Evolutionary conservation across 92 coral and sea anemone genomes (phyloP), one percentile per base, ranked within the genome.

Genomic region (Epizoanthus illoricatus): DNA sequence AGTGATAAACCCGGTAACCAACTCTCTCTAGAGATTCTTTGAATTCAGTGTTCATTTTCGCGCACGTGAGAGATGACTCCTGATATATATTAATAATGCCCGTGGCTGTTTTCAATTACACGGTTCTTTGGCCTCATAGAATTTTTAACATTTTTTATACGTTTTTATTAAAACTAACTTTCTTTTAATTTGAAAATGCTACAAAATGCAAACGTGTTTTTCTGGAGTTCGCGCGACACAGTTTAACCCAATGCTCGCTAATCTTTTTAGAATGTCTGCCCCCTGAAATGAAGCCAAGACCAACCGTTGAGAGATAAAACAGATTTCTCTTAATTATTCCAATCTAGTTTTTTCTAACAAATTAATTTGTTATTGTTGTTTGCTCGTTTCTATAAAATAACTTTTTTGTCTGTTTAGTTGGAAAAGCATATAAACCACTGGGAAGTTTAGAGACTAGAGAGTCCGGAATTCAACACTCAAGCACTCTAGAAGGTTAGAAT

Each of bases 21-120:
- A 20, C 21, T 18, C 11, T 16, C 39, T 41, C 60, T 19, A 18
- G 60, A 78, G 41, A 41, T 78, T 63, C 42, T 43, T 62, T 78
- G 59, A 40, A 52, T 52, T 52, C 56, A 52, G 11, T 52, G 16
- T 52, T 2, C 56, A 52, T 52, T 52, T 18, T 15, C 39, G 43
- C 71, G 82, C 82, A 78, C 82, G 82, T 45, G 82, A 78, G 71
- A 47, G 20, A 62, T 39, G 28, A 39, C 43, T 60, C 33, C 39
- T 45, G 3, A 49, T 17, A 16, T 21, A 57, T 71, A 8, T 49
- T 19, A 24, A 47, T 28, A 71, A 71, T 16, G 82, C 71, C 7
- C 24, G 5, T 12, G 21, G 71, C 52, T 63, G 82, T 78, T 78
- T 41, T 60, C 66, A 78, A 78, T 78, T 78, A 41, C 69, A 78